Base-by-base conservation (phyloP, 2,113 vertebrate genomes). In the Phasianus colchicus region DNA sequence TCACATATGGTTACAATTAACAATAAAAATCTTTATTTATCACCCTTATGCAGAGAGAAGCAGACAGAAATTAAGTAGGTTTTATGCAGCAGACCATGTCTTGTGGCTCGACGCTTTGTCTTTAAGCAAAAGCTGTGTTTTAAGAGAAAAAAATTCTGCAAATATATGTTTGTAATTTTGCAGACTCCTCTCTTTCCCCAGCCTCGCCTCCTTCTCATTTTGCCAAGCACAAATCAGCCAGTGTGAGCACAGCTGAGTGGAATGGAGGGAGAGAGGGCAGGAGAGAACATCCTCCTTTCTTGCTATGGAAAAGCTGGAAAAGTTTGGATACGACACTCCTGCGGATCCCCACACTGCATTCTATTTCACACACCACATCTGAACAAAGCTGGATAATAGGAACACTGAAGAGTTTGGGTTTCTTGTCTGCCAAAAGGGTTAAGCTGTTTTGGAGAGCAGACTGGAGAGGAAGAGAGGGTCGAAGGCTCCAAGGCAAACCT, bases 1-100 rank as follows among this genome's bases (percentile, higher is more conserved):
- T 79, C 80, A 75, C 93, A 93, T 64, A 60, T 93, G 93, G 86
- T 92, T 95, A 86, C 77, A 83, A 95, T 96, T 96, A 96, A 38
- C 54, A 11, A 60, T 24, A 48, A 86, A 96, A 89, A 88, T 32
- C 80, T 74, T 42, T 66, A 90, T 94, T 95, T 95, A 84, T 95
- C 92, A 88, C 88, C 77, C 93, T 66, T 11, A 30, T 66, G 40
- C n/a, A 76, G 58, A 90, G 58, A 65, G 89, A 32, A 87, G 57
- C 74, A 80, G 93, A 80, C 64, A 91, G 88, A 87, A 93, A 86
- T 17, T 5, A 88, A 67, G 63, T 2, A 88, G 0, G 42, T 50
- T 86, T 77, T 69, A 71, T 83, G 55, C 69, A 77, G 85, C 2
- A 93, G 88, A 58, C 42, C 55, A 70, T 54, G 76, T 55, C 90